A percentile compares a stretch with the other conserved stretches of the same genome.
phyloP scores from a whole-genome alignment of 2,888 invertebrate genomes.

The Ceratothoa steindachneri region DNA sequence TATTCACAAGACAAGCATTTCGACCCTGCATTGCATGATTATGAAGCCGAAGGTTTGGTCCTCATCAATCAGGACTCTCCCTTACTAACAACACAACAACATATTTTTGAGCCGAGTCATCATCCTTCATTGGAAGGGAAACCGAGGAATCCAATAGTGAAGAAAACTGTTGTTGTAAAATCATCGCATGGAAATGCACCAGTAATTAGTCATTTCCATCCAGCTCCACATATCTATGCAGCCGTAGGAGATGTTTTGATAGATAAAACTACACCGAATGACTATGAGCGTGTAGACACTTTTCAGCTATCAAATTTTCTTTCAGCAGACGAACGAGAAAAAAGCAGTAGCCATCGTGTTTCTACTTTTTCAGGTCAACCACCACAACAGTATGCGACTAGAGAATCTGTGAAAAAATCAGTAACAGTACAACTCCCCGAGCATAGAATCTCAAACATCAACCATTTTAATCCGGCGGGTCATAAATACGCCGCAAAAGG shows the following conservation, averaged over 20 bases:
- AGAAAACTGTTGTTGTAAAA: constrained; percentile 23
- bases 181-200: constrained; percentile 16
- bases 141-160: background rate
- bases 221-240: constrained; percentile 36
- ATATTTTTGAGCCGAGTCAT: background rate
- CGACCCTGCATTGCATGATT: background rate
- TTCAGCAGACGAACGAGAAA: too few species aligned
- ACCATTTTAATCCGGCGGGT: too few species aligned
- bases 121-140: background rate
- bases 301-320: too few species aligned
- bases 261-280: too few species aligned
- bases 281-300: too few species aligned
- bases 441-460: too few species aligned
- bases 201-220: constrained; percentile 27
- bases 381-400: too few species aligned
- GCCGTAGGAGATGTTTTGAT: too few species aligned
- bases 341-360: too few species aligned
- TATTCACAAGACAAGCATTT: background rate
- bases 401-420: too few species aligned
- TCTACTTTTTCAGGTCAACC: too few species aligned
- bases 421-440: too few species aligned
- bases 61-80: background rate
- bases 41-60: background rate
- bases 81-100: background rate
- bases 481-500: background rate